Evolutionary conservation across 1,140 invertebrate species (phyloP).

Genomic region (Bactericera cockerelli): DNA sequence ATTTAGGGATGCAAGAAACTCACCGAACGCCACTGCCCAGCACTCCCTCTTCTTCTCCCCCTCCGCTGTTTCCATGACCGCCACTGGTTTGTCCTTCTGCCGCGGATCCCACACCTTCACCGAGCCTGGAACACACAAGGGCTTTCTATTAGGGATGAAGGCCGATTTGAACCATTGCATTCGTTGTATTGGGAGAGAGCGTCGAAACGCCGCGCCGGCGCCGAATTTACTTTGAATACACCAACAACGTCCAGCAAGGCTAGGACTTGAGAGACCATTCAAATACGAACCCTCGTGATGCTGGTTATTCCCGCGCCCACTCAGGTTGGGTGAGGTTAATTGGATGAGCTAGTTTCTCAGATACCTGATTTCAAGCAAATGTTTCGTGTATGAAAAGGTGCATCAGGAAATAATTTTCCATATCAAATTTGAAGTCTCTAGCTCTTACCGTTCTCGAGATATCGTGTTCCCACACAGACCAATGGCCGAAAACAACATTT

Average conservation of each 20-base stretch:
- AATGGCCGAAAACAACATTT: too few species aligned
- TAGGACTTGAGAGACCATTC: neutral
- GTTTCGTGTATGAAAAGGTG: too few species aligned
- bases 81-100: slow-evolving; percentile 75
- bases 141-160: slow-evolving; percentile 15
- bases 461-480: too few species aligned
- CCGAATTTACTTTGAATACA: too few species aligned
- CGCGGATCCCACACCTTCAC: slow-evolving; percentile 93
- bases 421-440: too few species aligned
- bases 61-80: slow-evolving; percentile 61
- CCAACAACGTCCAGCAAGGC: slow-evolving; percentile 6
- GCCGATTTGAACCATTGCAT: too few species aligned
- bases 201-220: too few species aligned
- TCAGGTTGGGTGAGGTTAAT: neutral
- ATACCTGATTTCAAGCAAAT: too few species aligned
- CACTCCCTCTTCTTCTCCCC: slow-evolving; percentile 56
- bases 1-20: neutral
- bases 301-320: neutral
- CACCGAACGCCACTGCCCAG: slow-evolving; percentile 74
- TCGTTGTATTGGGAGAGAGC: too few species aligned
- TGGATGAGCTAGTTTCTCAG: too few species aligned
- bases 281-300: neutral
- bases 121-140: slow-evolving; percentile 43
- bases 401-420: too few species aligned
- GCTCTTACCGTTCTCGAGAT: too few species aligned